Evolutionary conservation across 1,140 invertebrate genomes (phyloP), one percentile per base, ranked within the genome.

Genomic region (Bombus haemorrhoidalis): DNA sequence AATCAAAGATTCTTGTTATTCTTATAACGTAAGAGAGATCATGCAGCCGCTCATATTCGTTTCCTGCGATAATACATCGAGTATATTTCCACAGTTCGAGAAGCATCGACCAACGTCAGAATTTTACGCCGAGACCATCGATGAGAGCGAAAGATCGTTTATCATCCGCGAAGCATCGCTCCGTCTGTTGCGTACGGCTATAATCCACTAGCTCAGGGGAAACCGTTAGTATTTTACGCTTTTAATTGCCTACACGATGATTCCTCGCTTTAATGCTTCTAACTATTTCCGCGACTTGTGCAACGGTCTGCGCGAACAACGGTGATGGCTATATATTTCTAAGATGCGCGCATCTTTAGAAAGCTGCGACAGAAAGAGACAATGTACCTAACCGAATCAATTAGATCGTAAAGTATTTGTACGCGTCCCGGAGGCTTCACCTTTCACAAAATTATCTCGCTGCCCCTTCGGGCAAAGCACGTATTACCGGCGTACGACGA

Each of bases 171-270:
- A 73, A 64, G 64, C 80, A 80, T 78, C 69, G 87, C 47, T 37
- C 74, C 59, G 25, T 64, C 47, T 43, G 73, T 72, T 81, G 72
- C 75, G 62, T 84, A 75, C 68, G 37, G 69, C 76, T 75, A 86
- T 86, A 80, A 82, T 86, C 68, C 83, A 68, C 79, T 69, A 72
- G 77, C 53, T 10, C n/a, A 73, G 57, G 80, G 77, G 81, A 85
- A 88, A 92, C 91, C 91, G 86, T 92, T 93, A 91, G 71, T 75
- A 88, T 72, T 86, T 86, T 39, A 82, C 83, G 77, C 79, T 87
- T 90, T 86, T 87, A 88, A 81, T 83, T 83, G 75, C 73, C 74
- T 57, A 18, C 81, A 32, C 32, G 62, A 43, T n/a, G 12, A 32
- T 68, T 74, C 32, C 32, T n/a, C 57, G 57, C 9, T 47, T 80